Evolutionary conservation across 2,888 invertebrate genomes (phyloP), one percentile per base, ranked within the genome.

Genomic region (Lamellibrachia columna): DNA sequence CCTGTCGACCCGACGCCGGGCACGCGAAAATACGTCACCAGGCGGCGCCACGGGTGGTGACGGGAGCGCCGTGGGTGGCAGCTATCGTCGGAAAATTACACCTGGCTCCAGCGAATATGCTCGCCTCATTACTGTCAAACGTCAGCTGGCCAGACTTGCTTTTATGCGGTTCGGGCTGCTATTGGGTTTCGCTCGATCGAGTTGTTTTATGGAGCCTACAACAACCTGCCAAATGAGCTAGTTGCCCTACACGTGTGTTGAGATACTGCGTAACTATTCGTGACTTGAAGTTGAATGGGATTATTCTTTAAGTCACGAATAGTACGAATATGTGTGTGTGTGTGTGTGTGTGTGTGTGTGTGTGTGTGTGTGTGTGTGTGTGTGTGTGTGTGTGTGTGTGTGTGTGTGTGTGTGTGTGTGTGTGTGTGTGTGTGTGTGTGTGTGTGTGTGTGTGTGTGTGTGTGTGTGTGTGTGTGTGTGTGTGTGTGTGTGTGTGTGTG

Each of bases 31-130:
- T n/a, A 75, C 75, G 6, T 6, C 75, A n/a, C 75, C 75, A 75
- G 75, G 75, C 75, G 75, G 22, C 75, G 75, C 75, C 75, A 75
- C 75, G 75, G 75, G 75, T 75, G 75, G n/a, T 15, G 75, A 75
- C 75, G 11, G 22, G 75, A 75, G 75, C 75, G 75, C 75, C 75
- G 75, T 75, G 75, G 75, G 75, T 75, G 75, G 75, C 75, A 75
- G 75, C 15, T 6, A 75, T 11, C 75, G 75, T 75, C 75, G 75
- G 75, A 75, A 75, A 75, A 75, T 75, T 11, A 75, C 75, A 75
- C 75, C 75, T 75, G 75, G 75, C 75, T n/a, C 75, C n/a, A n/a
- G 75, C 75, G 75, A 75, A n/a, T 75, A n/a, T 3, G 75, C 75
- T 15, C 75, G 75, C 75, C 75, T 75, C 75, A 75, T 75, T 75